Percentiles rank a stretch among this genome's conserved stretches.
These are phyloP conservation scores for Urocynchramus pylzowi DNA, from an alignment of 2,113 vertebrate species.

Conservation along the genomic window DNA sequence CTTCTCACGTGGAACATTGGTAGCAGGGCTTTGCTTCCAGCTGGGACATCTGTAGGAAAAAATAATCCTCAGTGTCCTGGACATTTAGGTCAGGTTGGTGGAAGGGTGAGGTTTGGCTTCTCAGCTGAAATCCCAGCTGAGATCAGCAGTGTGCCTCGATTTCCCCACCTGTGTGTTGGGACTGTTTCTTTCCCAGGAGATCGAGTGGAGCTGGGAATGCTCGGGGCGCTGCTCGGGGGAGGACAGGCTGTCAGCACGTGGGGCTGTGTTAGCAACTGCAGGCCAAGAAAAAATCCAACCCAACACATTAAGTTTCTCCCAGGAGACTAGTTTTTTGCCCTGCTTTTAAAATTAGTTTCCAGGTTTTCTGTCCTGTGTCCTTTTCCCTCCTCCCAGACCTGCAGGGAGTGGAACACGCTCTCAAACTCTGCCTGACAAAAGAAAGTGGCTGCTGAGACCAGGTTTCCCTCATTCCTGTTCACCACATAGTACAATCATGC, in stretches of 20 bases:
- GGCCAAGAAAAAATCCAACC: not conserved
- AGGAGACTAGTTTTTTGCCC: not conserved
- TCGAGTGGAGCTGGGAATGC: not conserved
- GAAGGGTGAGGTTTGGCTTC: not conserved
- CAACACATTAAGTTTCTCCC: not conserved
- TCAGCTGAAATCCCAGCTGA: not conserved
- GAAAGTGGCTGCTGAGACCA: not conserved
- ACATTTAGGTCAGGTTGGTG: not conserved
- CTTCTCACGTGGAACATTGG: accelerated
- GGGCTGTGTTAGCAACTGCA: not conserved
- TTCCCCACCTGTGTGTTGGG: not conserved
- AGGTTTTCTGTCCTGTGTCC: not conserved
- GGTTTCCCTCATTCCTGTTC: not conserved
- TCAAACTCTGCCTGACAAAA: not conserved
- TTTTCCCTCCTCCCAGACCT: not conserved
- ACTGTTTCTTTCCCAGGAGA: not conserved
- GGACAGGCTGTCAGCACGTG: not conserved
- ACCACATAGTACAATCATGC: not conserved
- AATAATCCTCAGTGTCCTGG: accelerated
- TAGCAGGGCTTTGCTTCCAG: not conserved
- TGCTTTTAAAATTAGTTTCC: not conserved
- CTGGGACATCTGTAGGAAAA: not conserved
- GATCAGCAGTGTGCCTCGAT: not conserved
- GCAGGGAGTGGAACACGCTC: not conserved
- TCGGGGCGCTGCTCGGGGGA: accelerated